These are phyloP conservation scores for Cariama cristata DNA, from an alignment of 2,113 vertebrate genomes.

Conservation along the genomic window DNA sequence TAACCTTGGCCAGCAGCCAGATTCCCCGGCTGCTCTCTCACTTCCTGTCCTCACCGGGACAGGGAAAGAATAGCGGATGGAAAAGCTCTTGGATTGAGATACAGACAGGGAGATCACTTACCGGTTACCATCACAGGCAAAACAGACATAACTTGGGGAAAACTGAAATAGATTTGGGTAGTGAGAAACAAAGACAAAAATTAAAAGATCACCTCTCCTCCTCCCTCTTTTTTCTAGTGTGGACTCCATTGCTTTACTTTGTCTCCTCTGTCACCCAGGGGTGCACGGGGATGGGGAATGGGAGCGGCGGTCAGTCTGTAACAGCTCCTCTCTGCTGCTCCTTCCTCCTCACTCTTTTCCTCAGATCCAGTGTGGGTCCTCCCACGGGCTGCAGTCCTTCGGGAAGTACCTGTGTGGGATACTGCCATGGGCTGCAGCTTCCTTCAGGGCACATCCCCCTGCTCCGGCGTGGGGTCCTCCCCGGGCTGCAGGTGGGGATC, in stretches of 20 bases:
- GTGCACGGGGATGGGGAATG: rapidly evolving
- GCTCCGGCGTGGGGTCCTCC: not conserved
- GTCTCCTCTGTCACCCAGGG: not conserved
- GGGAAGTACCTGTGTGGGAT: not conserved
- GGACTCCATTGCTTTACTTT: not conserved
- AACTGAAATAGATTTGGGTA: not conserved
- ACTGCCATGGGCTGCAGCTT: not conserved
- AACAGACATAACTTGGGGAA: not conserved
- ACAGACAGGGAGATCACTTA: not conserved
- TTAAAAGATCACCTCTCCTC: not conserved
- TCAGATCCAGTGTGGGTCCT: not conserved
- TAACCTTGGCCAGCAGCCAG: not conserved
- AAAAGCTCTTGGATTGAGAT: not conserved
- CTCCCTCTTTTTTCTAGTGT: not conserved
- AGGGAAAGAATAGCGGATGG: not conserved
- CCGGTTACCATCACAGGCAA: not conserved
- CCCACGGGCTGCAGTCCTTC: not conserved
- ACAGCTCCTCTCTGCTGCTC: not conserved
- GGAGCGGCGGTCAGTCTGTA: not conserved
- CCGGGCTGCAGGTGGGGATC: not conserved
- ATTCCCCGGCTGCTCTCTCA: not conserved
- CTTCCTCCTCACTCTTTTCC: not conserved
- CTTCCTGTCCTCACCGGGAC: not conserved
- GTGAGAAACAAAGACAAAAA: not conserved
- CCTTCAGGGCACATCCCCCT: not conserved